Evolutionary conservation across 2,888 invertebrate genomes (phyloP), one percentile per base, ranked within the genome.

Genomic region (Nymphalis polychloros): DNA sequence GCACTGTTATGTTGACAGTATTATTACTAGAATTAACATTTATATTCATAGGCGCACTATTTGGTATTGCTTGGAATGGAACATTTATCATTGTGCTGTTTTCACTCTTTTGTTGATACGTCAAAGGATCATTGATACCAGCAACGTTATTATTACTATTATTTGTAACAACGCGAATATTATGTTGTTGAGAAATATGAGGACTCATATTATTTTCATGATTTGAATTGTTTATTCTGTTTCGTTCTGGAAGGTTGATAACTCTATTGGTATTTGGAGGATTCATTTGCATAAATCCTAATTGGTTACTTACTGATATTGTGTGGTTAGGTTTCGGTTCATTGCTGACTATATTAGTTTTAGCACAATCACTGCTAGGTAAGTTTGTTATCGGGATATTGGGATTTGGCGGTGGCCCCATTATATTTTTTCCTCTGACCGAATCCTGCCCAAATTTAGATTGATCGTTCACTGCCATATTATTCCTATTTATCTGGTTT

Each of bases 11-110:
- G 68, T 92, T 92, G 0, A 92, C 90, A 19, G 93, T 91, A 72
- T 92, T 92, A 74, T 92, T 92, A 72, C 93, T 90, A 1, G 93
- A 93, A 74, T 92, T 92, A 0, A 92, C 92, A 69, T 92, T 92
- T 49, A 92, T 92, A 74, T 92, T 92, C 92, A 92, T 92, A 2
- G 92, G 92, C 53, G 92, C 92, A 73, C 91, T 93, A 70, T 93
- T 93, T 7, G 92, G 92, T 78, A 93, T 92, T 4, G 92, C 87
- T 81, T 93, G 93, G 81, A 93, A 93, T 0, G 93, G 93, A 46
- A 93, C 90, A 75, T 92, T 93, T 62, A 93, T 93, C 86, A 92
- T 92, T 27, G 93, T 93, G 35, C 88, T 88, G 63, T 79, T 87
- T 78, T 92, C 92, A 66, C 76, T 84, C 75, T 88, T 91, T 75